Conservation (phyloP, 2,797 vertebrate species). For the Leucoraja ocellata region DNA sequence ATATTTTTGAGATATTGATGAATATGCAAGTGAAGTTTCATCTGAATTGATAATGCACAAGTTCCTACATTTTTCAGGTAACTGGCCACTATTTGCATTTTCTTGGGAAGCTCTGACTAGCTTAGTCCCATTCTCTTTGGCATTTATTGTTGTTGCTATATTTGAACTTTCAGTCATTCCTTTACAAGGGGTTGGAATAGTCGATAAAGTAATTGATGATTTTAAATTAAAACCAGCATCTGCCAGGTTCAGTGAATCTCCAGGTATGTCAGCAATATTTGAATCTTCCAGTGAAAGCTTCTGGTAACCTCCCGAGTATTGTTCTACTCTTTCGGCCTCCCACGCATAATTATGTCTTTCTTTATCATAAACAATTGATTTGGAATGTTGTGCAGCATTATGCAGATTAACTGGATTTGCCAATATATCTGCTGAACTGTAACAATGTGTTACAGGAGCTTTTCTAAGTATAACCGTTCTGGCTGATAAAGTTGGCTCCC, state of each 20-base stretch:
- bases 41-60: background rate
- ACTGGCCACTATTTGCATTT: background rate
- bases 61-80: background rate
- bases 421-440: conserved; percentile 26
- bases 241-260: background rate
- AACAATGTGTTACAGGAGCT: background rate
- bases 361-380: background rate
- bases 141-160: background rate
- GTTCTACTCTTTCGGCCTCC: background rate
- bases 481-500: background rate
- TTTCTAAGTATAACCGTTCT: conserved; percentile 1
- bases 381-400: background rate
- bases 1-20: background rate
- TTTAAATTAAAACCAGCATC: conserved; percentile 15
- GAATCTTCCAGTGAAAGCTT: background rate
- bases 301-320: background rate
- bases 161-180: conserved; percentile 38
- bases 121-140: background rate
- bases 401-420: background rate
- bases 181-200: conserved; percentile 28
- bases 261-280: background rate
- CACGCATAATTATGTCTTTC: background rate
- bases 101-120: background rate
- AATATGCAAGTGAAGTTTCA: background rate
- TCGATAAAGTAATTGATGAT: conserved; percentile 36